These are phyloP conservation scores for Casuarius casuarius DNA, from an alignment of 2,113 vertebrate species.

Conservation along the genomic window DNA sequence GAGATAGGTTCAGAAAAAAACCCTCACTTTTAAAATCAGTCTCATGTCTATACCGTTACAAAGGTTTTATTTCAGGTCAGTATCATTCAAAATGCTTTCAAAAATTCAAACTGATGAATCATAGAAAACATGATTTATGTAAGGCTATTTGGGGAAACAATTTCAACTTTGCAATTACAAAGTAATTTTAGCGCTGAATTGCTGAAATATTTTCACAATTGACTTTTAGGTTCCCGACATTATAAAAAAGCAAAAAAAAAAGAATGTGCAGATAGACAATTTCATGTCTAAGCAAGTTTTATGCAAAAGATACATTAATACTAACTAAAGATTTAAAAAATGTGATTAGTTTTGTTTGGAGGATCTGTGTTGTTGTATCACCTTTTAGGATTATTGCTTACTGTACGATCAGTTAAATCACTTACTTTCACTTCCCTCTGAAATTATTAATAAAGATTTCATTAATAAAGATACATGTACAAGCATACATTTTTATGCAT, in stretches of 20 bases:
- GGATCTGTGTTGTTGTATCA: background rate
- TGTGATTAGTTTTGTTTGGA: background rate
- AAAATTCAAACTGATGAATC: background rate
- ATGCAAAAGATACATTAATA: background rate
- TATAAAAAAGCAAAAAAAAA: background rate
- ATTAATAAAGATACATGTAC: background rate
- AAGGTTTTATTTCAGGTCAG: background rate
- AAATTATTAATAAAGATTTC: conserved; percentile 4
- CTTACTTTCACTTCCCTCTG: background rate
- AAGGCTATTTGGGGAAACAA: background rate
- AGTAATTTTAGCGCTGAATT: background rate
- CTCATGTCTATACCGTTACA: background rate
- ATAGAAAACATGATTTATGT: background rate
- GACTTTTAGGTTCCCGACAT: background rate
- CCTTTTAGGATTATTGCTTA: background rate
- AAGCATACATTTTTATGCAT: background rate
- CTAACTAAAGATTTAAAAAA: background rate
- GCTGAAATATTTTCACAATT: background rate
- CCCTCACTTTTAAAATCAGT: background rate
- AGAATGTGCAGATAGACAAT: background rate
- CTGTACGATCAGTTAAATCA: background rate
- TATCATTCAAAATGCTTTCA: background rate
- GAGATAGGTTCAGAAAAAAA: background rate
- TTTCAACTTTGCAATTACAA: background rate
- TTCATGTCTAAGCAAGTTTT: background rate